These are phyloP conservation scores for Alviniconcha strummeri DNA, from an alignment of 2,888 invertebrate genomes.

Conservation along the genomic window DNA sequence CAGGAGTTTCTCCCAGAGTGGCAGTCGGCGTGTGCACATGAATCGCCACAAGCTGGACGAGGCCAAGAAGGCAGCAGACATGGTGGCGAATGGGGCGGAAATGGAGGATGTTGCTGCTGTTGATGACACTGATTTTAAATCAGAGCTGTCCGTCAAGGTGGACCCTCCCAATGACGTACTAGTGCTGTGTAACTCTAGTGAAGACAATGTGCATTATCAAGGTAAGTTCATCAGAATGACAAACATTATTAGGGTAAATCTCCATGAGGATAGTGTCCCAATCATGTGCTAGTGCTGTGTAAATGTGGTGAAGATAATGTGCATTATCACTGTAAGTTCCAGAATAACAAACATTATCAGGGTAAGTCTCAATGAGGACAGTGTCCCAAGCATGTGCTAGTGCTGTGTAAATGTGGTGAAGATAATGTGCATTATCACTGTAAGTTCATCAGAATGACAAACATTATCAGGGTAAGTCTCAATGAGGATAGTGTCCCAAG, in stretches of 20 bases:
- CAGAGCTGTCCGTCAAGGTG: conserved; percentile 14
- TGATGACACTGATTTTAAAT: conserved; percentile 18
- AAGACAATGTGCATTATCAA: conserved; percentile 40
- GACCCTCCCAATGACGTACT: neutral
- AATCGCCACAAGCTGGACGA: conserved; percentile 76
- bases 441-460: conserved; percentile 10
- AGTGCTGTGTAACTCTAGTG: conserved; percentile 31
- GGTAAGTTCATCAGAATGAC: conserved; percentile 30
- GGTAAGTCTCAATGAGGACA: conserved; percentile 27
- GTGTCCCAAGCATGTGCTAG: neutral
- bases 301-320: conserved; percentile 33
- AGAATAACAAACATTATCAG: conserved; percentile 35
- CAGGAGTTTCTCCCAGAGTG: conserved; percentile 72
- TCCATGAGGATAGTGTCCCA: neutral
- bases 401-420: conserved; percentile 30
- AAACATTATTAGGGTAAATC: neutral
- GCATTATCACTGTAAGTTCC: conserved; percentile 42
- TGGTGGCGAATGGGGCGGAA: conserved; percentile 5
- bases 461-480: conserved; percentile 41
- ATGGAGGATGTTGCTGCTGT: conserved; percentile 20
- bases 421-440: conserved; percentile 43
- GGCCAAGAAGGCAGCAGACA: conserved; percentile 33
- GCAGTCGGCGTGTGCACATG: conserved; percentile 76
- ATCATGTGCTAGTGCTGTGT: conserved; percentile 22
- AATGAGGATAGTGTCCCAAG: neutral